A percentile compares a stretch with the other conserved stretches of the same genome.
These are phyloP conservation scores for Dolichomitus sp. DNA, from an alignment of 2,888 invertebrate genomes.

Conservation along the genomic window DNA sequence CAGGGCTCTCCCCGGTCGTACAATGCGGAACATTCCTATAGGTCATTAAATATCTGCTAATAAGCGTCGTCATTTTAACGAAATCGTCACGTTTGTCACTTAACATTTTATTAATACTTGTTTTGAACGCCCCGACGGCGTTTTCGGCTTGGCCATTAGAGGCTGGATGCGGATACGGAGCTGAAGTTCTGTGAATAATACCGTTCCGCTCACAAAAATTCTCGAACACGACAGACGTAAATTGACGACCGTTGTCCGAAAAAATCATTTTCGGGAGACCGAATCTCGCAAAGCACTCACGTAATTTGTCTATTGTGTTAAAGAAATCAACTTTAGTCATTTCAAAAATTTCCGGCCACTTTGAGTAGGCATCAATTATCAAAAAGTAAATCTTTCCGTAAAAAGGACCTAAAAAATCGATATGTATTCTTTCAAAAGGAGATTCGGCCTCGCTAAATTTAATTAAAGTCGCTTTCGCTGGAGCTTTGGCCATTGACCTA, in stretches of 20 bases:
- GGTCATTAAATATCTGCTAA: too few relatives aligned
- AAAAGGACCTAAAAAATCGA: neutral
- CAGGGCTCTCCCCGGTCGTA: too few relatives aligned
- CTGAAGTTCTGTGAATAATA: neutral
- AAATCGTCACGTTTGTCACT: too few relatives aligned
- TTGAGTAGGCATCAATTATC: neutral
- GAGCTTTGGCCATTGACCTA: too few relatives aligned
- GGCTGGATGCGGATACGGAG: conserved; percentile 14
- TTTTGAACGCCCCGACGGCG: neutral
- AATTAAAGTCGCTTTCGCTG: too few relatives aligned
- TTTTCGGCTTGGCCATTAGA: conserved; percentile 1
- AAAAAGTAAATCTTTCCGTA: neutral
- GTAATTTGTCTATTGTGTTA: neutral
- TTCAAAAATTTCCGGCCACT: conserved; percentile 8
- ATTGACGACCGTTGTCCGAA: conserved; percentile 8
- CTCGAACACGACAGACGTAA: neutral
- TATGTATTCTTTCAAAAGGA: neutral
- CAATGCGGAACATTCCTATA: too few relatives aligned
- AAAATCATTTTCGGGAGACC: conserved; percentile 4
- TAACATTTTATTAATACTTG: neutral
- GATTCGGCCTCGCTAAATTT: neutral
- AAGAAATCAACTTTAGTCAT: neutral
- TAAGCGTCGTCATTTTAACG: too few relatives aligned
- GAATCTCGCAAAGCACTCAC: conserved; percentile 2
- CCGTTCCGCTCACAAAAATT: neutral